Percentiles rank a stretch among this genome's conserved stretches.
Evolutionary conservation across 2,113 vertebrate genomes (phyloP).

Genomic region (Empidonax traillii): DNA sequence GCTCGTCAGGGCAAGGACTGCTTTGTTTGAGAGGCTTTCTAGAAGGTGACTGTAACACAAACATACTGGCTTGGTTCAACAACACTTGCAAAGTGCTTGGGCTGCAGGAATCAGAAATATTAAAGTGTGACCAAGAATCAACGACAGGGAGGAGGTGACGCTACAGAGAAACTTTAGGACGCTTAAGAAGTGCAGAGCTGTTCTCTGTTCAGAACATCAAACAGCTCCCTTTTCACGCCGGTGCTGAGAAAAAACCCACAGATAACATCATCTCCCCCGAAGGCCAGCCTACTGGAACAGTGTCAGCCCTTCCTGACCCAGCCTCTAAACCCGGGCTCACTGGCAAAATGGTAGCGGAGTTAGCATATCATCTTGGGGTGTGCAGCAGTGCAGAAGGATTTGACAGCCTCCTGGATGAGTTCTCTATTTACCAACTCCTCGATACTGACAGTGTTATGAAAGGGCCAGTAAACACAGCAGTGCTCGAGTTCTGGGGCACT

Average conservation of each 20-base stretch:
- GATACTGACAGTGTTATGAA: slow-evolving; percentile 48
- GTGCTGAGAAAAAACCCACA: background rate
- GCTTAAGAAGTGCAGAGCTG: background rate
- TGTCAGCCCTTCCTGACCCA: slow-evolving; percentile 69
- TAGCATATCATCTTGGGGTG: slow-evolving; percentile 49
- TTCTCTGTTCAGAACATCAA: slow-evolving; percentile 30
- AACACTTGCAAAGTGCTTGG: background rate
- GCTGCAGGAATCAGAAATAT: background rate
- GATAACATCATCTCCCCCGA: slow-evolving; percentile 56
- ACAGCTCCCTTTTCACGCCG: slow-evolving; percentile 26
- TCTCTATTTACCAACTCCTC: slow-evolving; percentile 59
- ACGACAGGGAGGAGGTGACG: slow-evolving; percentile 17
- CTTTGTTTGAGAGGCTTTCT: background rate
- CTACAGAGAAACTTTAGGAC: background rate
- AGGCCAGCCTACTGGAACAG: slow-evolving; percentile 60
- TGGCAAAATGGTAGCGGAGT: slow-evolving; percentile 66
- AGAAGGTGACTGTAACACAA: background rate
- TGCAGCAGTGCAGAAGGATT: slow-evolving; percentile 70
- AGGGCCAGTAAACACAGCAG: slow-evolving; percentile 58
- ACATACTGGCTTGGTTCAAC: background rate
- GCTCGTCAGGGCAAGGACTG: background rate
- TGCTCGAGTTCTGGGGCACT: slow-evolving; percentile 33
- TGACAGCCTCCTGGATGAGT: slow-evolving; percentile 64
- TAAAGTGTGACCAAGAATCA: background rate
- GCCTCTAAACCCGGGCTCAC: slow-evolving; percentile 68